Evolutionary conservation across 2,113 vertebrate species (phyloP).

Genomic region (Hemicordylus capensis): DNA sequence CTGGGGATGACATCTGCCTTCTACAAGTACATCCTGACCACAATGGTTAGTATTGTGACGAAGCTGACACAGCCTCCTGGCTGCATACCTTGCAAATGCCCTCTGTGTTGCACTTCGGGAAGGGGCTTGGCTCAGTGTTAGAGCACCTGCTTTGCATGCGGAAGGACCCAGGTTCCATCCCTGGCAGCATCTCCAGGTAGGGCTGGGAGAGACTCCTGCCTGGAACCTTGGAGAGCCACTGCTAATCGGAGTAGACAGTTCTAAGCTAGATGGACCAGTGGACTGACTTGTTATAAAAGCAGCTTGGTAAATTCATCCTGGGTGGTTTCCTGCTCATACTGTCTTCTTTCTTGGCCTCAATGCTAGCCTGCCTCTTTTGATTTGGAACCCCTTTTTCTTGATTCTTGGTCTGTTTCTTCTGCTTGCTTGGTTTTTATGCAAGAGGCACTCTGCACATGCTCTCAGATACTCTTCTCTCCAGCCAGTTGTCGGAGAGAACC

Average conservation of each 20-base stretch:
- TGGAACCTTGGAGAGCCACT: too few relatives aligned
- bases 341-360: neutral
- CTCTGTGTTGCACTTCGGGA: neutral
- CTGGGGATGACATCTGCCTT: slow-evolving; percentile 91
- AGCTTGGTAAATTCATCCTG: neutral
- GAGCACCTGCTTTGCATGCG: neutral
- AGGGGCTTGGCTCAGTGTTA: neutral
- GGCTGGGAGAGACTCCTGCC: neutral
- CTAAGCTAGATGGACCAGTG: too few relatives aligned
- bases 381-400: too few relatives aligned
- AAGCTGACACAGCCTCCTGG: too few relatives aligned
- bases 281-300: too few relatives aligned
- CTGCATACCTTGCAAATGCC: neutral
- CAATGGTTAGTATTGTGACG: slow-evolving; percentile 82
- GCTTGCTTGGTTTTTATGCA: too few relatives aligned
- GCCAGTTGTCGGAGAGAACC: neutral
- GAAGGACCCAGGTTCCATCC: too few relatives aligned
- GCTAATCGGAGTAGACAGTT: too few relatives aligned
- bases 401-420: neutral
- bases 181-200: neutral
- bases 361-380: neutral
- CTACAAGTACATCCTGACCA: slow-evolving; percentile 95
- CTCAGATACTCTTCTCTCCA: neutral
- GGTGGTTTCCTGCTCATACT: neutral
- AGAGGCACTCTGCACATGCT: neutral